These are phyloP conservation scores for Drosophila oshimai DNA, from an alignment of 1,140 invertebrate genomes.

Conservation along the genomic window DNA sequence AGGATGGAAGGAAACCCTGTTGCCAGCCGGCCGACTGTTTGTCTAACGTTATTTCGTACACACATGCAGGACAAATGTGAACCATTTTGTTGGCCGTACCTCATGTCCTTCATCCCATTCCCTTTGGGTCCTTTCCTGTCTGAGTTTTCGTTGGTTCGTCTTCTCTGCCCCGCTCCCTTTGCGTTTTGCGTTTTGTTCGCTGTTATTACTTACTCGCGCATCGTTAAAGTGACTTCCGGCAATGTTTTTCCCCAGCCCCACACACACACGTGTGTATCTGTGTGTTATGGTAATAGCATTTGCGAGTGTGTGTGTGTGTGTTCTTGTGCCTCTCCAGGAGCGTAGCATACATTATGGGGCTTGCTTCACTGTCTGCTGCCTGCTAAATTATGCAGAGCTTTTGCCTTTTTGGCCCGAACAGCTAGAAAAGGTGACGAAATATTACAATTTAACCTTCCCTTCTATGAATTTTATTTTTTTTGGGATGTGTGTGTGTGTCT, in stretches of 20 bases:
- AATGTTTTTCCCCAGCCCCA: conserved; percentile 31
- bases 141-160: conserved; percentile 14
- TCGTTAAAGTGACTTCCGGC: conserved; percentile 80
- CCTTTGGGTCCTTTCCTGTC: conserved; percentile 19
- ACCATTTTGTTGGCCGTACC: conserved; percentile 60
- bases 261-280: conserved; percentile 1
- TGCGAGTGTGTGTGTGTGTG: conserved; percentile 12
- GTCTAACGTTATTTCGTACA: conserved; percentile 60
- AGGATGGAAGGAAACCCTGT: conserved; percentile 22
- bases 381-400: conserved; percentile 78
- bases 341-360: conserved; percentile 64
- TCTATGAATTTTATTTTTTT: neutral
- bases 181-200: conserved; percentile 40
- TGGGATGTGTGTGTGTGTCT: conserved; percentile 12
- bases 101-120: conserved; percentile 18
- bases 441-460: conserved; percentile 75
- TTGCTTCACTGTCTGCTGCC: conserved; percentile 53
- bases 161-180: conserved; percentile 1
- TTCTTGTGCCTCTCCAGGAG: conserved; percentile 15
- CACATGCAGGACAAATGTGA: conserved; percentile 56
- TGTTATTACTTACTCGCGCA: conserved; percentile 79
- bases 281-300: conserved; percentile 63
- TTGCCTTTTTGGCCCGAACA: conserved; percentile 43
- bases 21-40: conserved; percentile 16
- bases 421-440: conserved; percentile 73